Conservation (phyloP, 2,888 invertebrate species). For the Tipula unca region DNA sequence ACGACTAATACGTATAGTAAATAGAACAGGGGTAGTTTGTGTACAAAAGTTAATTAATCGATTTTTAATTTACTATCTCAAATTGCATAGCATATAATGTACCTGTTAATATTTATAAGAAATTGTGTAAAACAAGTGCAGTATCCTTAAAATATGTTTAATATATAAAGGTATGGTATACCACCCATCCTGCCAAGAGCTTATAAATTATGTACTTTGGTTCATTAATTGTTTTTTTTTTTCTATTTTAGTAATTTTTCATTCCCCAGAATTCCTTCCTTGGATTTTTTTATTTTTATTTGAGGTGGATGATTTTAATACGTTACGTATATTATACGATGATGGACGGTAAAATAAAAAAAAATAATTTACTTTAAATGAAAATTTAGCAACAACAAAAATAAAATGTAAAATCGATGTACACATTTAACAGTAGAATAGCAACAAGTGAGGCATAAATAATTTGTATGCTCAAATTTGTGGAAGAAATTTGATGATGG, state of each 20-base stretch:
- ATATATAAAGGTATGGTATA: neutral
- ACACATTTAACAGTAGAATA: slow-evolving; percentile 14
- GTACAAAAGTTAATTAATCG: neutral
- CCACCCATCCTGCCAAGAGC: neutral
- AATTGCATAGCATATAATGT: neutral
- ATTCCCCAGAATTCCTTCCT: neutral
- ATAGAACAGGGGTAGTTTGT: neutral
- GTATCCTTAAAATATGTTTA: neutral
- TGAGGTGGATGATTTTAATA: neutral
- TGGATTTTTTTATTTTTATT: neutral
- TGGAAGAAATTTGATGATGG: neutral
- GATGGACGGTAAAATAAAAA: neutral
- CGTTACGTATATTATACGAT: neutral
- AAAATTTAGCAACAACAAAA: neutral
- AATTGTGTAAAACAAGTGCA: neutral
- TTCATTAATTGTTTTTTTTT: neutral
- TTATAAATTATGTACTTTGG: neutral
- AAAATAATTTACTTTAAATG: slow-evolving; percentile 1
- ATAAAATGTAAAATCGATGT: neutral
- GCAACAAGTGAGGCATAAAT: slow-evolving; percentile 8
- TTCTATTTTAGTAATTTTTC: neutral
- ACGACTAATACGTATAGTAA: neutral
- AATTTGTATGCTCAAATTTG: neutral
- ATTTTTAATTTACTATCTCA: neutral
- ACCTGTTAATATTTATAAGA: neutral